Base-by-base conservation (phyloP, 1,140 invertebrate genomes). In the Dendroctonus ponderosae region DNA sequence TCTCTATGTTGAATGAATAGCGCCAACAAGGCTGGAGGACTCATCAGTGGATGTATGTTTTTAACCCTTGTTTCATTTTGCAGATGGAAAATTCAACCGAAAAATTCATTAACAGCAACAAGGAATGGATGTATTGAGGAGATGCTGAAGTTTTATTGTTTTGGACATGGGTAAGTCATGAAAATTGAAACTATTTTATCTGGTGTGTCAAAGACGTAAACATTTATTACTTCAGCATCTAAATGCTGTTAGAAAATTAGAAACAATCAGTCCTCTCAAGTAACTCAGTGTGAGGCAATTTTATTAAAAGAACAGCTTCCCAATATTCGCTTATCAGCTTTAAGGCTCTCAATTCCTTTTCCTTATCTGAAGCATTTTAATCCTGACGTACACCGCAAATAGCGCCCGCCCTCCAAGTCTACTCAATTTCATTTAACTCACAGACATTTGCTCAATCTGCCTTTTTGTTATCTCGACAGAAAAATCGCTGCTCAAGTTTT, bases 371-470 rank as follows among this genome's bases (percentile, higher is more conserved):
- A 63, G 43, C 51, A 44, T 66, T 67, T 67, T 67, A 67, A 67
- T 67, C 65, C 65, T 48, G 58, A 49, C 49, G 58, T 67, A 61
- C 65, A 61, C 65, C 65, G 65, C 65, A 67, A 67, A 67, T 52
- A 43, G 57, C 57, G 65, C 51, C 15, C 50, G 58, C 51, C 41
- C 58, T 66, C 64, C 15, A 58, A 67, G 49, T 61, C 57, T 61
- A 49, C 49, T 67, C 65, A 61, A 61, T 67, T 59, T 67, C 65
- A 67, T 67, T 67, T 67, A 67, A 67, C 57, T 67, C 48, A 15
- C 57, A 60, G 58, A 67, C 65, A 67, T 67, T 67, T 67, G 65
- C 65, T 67, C 65, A 67, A 67, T 67, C 65, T 67, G 65, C 56
- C 57, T 67, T 67, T 67, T 67, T 67, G 65, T 67, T 67, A 67